Conservation (phyloP, 2,888 invertebrate species). For the Chamaedrilus cognettii region DNA sequence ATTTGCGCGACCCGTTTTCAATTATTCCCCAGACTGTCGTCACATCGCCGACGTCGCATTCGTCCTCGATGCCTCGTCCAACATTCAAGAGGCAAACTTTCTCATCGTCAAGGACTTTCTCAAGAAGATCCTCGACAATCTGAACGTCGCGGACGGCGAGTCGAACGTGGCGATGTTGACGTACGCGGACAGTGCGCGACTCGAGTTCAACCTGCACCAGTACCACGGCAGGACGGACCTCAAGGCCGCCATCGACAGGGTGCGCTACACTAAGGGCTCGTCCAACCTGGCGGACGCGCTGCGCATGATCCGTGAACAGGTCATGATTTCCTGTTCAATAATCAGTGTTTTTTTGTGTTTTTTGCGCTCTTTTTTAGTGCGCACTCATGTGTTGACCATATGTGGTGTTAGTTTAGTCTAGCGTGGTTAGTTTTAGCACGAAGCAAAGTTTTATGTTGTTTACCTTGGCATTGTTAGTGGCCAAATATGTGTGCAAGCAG, state of each 20-base stretch:
- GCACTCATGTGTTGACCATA: too few relatives aligned
- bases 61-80: slow-evolving; percentile 33
- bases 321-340: too few relatives aligned
- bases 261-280: slow-evolving; percentile 45
- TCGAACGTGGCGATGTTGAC: slow-evolving; percentile 34
- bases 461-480: too few relatives aligned
- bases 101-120: slow-evolving; percentile 29
- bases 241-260: slow-evolving; percentile 40
- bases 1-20: too few relatives aligned
- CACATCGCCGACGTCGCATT: slow-evolving; percentile 33
- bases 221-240: slow-evolving; percentile 36
- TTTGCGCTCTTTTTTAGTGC: too few relatives aligned
- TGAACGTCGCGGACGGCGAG: slow-evolving; percentile 31
- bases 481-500: too few relatives aligned
- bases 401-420: too few relatives aligned
- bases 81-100: slow-evolving; percentile 30
- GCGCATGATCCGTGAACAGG: slow-evolving; percentile 35
- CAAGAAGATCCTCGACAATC: slow-evolving; percentile 23
- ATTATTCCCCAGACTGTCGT: slow-evolving; percentile 30
- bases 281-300: slow-evolving; percentile 52
- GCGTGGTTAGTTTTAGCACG: too few relatives aligned
- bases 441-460: too few relatives aligned
- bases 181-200: slow-evolving; percentile 24
- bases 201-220: slow-evolving; percentile 39
- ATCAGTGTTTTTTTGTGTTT: too few relatives aligned